Evolutionary conservation across 2,888 invertebrate genomes (phyloP), one percentile per base, ranked within the genome.

Genomic region (Xestia sexstrigata): DNA sequence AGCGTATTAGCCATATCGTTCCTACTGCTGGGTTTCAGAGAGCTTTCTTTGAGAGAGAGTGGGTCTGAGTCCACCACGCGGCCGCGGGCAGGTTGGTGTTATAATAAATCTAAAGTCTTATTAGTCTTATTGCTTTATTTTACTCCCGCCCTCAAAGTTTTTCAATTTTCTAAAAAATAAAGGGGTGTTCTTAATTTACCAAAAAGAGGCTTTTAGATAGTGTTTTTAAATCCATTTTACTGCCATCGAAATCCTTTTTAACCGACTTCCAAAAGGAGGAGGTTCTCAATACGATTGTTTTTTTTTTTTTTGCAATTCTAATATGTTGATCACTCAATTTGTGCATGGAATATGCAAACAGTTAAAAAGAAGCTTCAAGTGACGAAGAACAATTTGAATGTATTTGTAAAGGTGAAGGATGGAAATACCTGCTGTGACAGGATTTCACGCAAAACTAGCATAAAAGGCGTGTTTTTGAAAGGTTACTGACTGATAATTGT

Each of bases 391-490:
- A 87, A 81, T 75, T 55, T 13, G 23, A 55, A 74, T n/a, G 39
- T 49, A 68, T 77, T 81, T 82, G 70, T 72, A 62, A 72, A 67
- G 49, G 73, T 74, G 68, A 78, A 73, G 52, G 39, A 66, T 45
- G 75, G 20, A 23, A 11, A 76, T 79, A 72, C 88, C 88, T 76
- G 86, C 84, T 86, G 81, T 74, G 87, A 76, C 74, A 47, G 23
- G 74, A 75, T 74, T 86, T 74, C 45, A 81, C 42, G 63, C 69
- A 58, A 74, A 68, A 58, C 49, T 45, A 42, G 15, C 67, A 77
- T 68, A 66, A 65, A 70, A 65, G 81, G 66, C 15, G 52, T 47
- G 26, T 49, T 49, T 73, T 83, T 81, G 8, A 67, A 71, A n/a
- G 35, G 42, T 71, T 60, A 17, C 45, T 71, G 26, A 35, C 55